These are phyloP conservation scores for Melanchra persicariae DNA, from an alignment of 2,888 invertebrate genomes.

Conservation along the genomic window DNA sequence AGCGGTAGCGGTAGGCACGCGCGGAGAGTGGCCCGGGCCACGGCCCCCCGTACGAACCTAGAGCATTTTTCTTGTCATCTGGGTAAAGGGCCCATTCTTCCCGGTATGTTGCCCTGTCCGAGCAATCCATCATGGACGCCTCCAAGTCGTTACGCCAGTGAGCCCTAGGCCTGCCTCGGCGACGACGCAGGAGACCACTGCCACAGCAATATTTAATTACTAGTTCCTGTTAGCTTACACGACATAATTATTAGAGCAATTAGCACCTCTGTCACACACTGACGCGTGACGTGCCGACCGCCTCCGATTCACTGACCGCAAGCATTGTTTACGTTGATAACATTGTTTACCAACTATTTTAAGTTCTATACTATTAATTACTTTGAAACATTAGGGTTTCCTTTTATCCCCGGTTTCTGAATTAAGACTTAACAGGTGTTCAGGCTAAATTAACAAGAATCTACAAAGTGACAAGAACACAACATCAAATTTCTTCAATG, in stretches of 20 bases:
- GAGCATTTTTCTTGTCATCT: no score
- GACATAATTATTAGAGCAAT: slow-evolving; percentile 16
- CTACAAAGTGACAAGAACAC: background rate
- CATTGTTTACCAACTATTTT: background rate
- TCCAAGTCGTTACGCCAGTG: no score
- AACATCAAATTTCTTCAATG: no score
- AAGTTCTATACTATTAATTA: background rate
- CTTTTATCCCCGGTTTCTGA: background rate
- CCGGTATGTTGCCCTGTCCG: no score
- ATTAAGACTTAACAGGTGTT: background rate
- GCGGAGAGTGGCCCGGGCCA: background rate
- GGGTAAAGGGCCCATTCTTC: no score
- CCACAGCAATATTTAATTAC: background rate
- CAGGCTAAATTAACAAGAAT: background rate
- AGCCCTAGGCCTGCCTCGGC: no score
- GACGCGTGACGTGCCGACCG: background rate
- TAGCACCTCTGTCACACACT: background rate
- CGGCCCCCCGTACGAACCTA: no score
- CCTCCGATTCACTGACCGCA: background rate
- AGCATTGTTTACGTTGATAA: background rate
- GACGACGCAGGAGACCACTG: background rate
- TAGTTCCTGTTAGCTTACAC: background rate
- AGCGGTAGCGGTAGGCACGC: background rate
- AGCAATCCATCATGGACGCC: no score
- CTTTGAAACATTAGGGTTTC: background rate